Evolutionary conservation across 2,797 vertebrate species (phyloP), one percentile per base, ranked within the genome.

Genomic region (Coregonus sp.): DNA sequence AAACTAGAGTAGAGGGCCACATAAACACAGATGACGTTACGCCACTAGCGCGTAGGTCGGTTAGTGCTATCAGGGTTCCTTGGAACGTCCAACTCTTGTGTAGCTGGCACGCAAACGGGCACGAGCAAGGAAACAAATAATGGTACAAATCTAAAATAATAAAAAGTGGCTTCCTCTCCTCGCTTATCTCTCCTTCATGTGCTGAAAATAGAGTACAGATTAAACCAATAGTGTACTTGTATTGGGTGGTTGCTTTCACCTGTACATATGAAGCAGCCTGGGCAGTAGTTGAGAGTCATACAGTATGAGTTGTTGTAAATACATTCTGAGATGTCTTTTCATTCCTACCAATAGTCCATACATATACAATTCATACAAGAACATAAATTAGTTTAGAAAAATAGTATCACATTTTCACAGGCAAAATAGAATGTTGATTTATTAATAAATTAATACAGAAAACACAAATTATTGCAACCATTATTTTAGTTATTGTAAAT

Each of bases 21-120:
- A 89, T 80, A 88, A 90, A 89, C 87, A 90, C 84, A 67, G 75
- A 35, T 40, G 74, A 50, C 65, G 80, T 15, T 40, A 25, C 68
- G 73, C 14, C 59, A 3, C 29, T 9, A 54, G 5, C 31, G n/a
- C 71, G 71, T 72, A 59, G 5, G 16, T 52, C 33, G 31, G 66
- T 59, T 47, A 12, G 40, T 47, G 40, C 9, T 47, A 2, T 11
- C 9, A 11, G 9, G 9, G 9, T 11, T 47, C 40, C 40, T 47
- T 11, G 40, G 40, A 2, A 47, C 40, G 40, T 29, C 59, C 20
- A 20, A 20, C 20, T 20, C 7, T 25, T 63, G 20, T 25, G 59
- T 63, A 63, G 20, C 59, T 63, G n/a, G 59, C 2, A 63, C 59
- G 59, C 59, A 63, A 25, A 63, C 59, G n/a, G n/a, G n/a, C n/a